Evolutionary conservation across 2,797 vertebrate genomes (phyloP).

Genomic region (Denticeps clupeoides): DNA sequence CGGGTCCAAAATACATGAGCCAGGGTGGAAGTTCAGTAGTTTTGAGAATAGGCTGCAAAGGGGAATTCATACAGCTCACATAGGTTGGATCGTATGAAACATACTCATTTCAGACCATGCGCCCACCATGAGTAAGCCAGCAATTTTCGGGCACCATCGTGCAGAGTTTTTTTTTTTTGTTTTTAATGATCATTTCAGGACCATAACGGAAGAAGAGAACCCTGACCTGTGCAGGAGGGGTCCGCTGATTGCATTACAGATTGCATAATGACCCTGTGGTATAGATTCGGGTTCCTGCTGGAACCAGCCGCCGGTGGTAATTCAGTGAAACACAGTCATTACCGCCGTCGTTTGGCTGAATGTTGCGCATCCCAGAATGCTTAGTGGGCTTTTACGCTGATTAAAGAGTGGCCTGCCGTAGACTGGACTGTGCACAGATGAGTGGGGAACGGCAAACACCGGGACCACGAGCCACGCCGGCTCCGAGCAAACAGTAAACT

Average conservation of each 20-base stretch:
- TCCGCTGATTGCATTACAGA: constrained; percentile 24
- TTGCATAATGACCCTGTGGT: constrained; percentile 25
- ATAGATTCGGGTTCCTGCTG: constrained; percentile 16
- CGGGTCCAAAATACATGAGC: too few species aligned
- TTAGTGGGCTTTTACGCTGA: constrained; percentile 29
- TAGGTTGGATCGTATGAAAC: too few species aligned
- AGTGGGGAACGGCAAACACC: constrained; percentile 14
- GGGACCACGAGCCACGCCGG: constrained; percentile 2
- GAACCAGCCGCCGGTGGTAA: constrained; percentile 15
- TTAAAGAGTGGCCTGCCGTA: constrained; percentile 15
- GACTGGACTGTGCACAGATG: constrained; percentile 12
- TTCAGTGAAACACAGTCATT: constrained; percentile 24
- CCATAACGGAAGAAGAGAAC: constrained; percentile 8
- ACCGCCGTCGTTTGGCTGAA: constrained; percentile 26
- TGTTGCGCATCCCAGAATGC: constrained; percentile 21
- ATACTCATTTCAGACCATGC: too few species aligned
- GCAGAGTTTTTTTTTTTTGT: too few species aligned
- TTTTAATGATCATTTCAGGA: too few species aligned
- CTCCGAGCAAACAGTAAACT: constrained; percentile 6
- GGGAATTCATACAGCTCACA: too few species aligned
- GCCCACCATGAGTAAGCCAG: too few species aligned
- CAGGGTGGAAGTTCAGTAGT: too few species aligned
- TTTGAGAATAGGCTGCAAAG: too few species aligned
- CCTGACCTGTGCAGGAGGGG: constrained; percentile 17
- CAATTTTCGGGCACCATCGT: too few species aligned